phyloP scores from a whole-genome alignment of 2,113 vertebrate species.

The Pholis gunnellus region DNA sequence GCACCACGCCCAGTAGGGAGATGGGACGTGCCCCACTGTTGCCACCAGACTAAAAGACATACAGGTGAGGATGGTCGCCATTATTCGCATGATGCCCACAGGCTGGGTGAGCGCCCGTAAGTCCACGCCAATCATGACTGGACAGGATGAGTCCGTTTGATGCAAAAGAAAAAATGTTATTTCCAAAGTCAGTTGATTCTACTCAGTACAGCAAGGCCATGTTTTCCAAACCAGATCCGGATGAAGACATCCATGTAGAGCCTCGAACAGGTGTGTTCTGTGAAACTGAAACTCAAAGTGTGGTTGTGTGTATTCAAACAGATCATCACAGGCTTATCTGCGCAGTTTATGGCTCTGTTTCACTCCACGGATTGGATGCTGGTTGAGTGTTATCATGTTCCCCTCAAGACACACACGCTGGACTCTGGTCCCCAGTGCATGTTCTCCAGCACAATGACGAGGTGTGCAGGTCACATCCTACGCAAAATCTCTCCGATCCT shows the following conservation, averaged over 20 bases:
- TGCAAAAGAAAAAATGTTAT: background rate
- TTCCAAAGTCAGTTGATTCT: constrained; percentile 5
- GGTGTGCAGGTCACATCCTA: constrained; percentile 7
- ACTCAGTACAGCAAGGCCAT: background rate
- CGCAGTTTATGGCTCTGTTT: constrained; percentile 62
- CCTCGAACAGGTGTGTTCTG: background rate
- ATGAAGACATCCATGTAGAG: constrained; percentile 47
- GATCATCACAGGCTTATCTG: constrained; percentile 58
- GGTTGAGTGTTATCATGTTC: constrained; percentile 41
- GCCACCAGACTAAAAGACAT: constrained; percentile 86
- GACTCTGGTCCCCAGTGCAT: constrained; percentile 64
- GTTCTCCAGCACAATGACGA: background rate
- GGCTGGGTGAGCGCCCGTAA: constrained; percentile 78
- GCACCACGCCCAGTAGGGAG: constrained; percentile 86
- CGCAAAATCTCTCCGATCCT: background rate
- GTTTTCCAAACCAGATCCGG: background rate
- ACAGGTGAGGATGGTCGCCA: constrained; percentile 81
- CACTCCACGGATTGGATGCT: constrained; percentile 61
- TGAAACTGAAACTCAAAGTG: constrained; percentile 47
- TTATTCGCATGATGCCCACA: constrained; percentile 84
- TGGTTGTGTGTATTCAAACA: constrained; percentile 29
- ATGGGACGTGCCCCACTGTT: rapidly evolving
- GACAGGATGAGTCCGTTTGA: background rate
- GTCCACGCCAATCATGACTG: constrained; percentile 62
- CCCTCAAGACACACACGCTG: constrained; percentile 32